A percentile compares a stretch with the other conserved stretches of the same genome.
phyloP scores from a whole-genome alignment of 1,140 invertebrate genomes.

The Euura lappo region DNA sequence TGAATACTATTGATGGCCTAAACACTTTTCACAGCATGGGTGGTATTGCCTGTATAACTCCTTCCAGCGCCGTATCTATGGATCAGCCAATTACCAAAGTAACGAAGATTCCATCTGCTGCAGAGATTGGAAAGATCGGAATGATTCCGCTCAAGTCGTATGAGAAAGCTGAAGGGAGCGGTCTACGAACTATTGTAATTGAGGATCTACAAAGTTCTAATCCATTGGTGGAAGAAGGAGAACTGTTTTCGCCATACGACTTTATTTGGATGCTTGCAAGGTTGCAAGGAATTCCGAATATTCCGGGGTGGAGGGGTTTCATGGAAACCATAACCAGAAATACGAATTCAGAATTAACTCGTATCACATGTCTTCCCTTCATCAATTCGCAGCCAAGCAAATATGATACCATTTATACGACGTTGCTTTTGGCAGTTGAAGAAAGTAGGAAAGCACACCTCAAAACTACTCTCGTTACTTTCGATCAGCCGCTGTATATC shows the following conservation, averaged over 20 bases:
- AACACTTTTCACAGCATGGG: slow-evolving; percentile 38
- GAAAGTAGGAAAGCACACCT: slow-evolving; percentile 24
- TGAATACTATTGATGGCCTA: slow-evolving; percentile 31
- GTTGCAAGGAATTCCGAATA: slow-evolving; percentile 13
- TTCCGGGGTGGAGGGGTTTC: slow-evolving; percentile 36
- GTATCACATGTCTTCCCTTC: slow-evolving; percentile 28
- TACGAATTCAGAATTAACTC: slow-evolving; percentile 18
- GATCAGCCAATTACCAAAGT: slow-evolving; percentile 15
- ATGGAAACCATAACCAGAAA: slow-evolving; percentile 28
- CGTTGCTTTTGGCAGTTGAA: too few relatives aligned
- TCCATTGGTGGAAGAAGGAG: too few relatives aligned
- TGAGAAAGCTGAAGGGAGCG: slow-evolving; percentile 7
- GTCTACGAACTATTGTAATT: slow-evolving; percentile 10
- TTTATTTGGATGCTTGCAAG: too few relatives aligned
- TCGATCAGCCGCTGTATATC: too few relatives aligned
- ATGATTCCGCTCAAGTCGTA: slow-evolving; percentile 8
- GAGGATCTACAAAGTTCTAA: too few relatives aligned
- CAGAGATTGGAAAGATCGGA: slow-evolving; percentile 13
- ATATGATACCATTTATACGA: too few relatives aligned
- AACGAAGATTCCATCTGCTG: slow-evolving; percentile 12
- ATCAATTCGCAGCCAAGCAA: slow-evolving; percentile 34
- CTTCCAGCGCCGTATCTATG: slow-evolving; percentile 6
- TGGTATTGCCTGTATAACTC: slow-evolving; percentile 28
- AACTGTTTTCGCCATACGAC: slow-evolving; percentile 12
- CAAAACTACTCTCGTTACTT: slow-evolving; percentile 32